A percentile compares a stretch with the other conserved stretches of the same genome.
Evolutionary conservation across 2,888 invertebrate genomes (phyloP).

Genomic region (Cremastinae sp.): DNA sequence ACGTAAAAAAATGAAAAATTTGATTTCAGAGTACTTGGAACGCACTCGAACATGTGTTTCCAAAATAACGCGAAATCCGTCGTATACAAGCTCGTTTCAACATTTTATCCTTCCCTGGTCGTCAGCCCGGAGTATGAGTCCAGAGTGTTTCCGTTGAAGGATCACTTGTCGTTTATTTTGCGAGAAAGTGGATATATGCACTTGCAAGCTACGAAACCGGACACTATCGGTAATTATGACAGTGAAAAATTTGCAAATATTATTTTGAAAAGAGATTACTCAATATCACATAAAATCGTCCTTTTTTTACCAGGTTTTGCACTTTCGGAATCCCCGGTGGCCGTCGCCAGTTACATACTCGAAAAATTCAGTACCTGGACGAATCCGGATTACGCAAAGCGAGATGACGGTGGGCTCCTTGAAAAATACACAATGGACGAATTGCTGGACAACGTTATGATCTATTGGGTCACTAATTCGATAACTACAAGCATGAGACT

Average conservation of each 20-base stretch:
- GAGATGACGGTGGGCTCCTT: constrained; percentile 85
- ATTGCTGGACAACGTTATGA: constrained; percentile 89
- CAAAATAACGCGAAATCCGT: constrained; percentile 70
- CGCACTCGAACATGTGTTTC: constrained; percentile 85
- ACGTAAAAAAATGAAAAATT: not conserved
- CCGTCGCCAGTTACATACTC: constrained; percentile 93
- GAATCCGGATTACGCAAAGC: constrained; percentile 80
- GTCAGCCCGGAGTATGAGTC: constrained; percentile 81
- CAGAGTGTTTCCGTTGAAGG: constrained; percentile 81
- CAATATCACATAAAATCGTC: no score
- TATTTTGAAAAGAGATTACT: constrained; percentile 72
- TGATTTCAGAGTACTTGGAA: constrained; percentile 81
- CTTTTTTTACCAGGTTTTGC: constrained; percentile 83
- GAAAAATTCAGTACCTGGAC: constrained; percentile 94
- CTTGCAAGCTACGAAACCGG: constrained; percentile 93
- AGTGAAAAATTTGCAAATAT: not conserved
- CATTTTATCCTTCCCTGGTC: constrained; percentile 82
- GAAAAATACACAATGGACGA: constrained; percentile 86
- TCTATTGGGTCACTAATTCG: constrained; percentile 89
- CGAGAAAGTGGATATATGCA: constrained; percentile 86
- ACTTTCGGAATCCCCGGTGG: constrained; percentile 89
- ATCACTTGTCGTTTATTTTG: constrained; percentile 65
- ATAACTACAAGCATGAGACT: constrained; percentile 88
- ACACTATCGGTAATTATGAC: constrained; percentile 86
- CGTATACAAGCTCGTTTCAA: constrained; percentile 80